Evolutionary conservation across 2,888 invertebrate species (phyloP).

Genomic region (Epistrophe eligans): DNA sequence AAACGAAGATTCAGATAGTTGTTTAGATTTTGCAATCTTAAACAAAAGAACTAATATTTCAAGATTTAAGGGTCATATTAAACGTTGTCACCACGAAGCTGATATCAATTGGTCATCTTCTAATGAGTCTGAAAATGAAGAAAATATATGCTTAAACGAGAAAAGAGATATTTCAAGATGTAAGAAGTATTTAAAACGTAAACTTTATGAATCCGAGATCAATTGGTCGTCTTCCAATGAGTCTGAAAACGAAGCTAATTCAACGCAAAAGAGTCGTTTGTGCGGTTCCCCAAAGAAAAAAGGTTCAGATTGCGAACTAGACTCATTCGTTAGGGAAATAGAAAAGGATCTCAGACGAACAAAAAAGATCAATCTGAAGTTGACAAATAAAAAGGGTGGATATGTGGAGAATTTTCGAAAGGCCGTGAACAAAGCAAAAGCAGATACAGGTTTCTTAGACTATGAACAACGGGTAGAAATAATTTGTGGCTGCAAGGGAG

Average conservation of each 20-base stretch:
- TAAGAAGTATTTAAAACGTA: background rate
- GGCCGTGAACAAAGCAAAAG: slow-evolving; percentile 14
- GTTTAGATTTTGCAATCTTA: background rate
- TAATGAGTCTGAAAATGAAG: slow-evolving; percentile 17
- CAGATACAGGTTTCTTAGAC: slow-evolving; percentile 6
- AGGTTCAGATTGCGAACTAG: slow-evolving; percentile 3
- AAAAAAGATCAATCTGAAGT: slow-evolving; percentile 1
- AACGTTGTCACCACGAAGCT: background rate
- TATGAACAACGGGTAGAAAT: slow-evolving; percentile 14
- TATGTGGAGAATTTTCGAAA: background rate
- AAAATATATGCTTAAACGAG: background rate
- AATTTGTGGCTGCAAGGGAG: slow-evolving; percentile 4
- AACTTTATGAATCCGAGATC: background rate
- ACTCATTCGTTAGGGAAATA: slow-evolving; percentile 5
- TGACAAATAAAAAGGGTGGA: background rate
- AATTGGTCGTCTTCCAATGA: slow-evolving; percentile 22
- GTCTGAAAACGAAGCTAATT: background rate
- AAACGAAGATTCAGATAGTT: slow-evolving; percentile 9
- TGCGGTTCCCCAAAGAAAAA: background rate
- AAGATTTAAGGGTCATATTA: background rate
- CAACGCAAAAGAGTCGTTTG: background rate
- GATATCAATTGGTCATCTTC: slow-evolving; percentile 19
- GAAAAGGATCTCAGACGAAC: slow-evolving; percentile 16
- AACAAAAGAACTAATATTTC: background rate
- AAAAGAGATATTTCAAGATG: too few relatives aligned